phyloP scores from a whole-genome alignment of 2,113 vertebrate species.

The Tor tambroides region DNA sequence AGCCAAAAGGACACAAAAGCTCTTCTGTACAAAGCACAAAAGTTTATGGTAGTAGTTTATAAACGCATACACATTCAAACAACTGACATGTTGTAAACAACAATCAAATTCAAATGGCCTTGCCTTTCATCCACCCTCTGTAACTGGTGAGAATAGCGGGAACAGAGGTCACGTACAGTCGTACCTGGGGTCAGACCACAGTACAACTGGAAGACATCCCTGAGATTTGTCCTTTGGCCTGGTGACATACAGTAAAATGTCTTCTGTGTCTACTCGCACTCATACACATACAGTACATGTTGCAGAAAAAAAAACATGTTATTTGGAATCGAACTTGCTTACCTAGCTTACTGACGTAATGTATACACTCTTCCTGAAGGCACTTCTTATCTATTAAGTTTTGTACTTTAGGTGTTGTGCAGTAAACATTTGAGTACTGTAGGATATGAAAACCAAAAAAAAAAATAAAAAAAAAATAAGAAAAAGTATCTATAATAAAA shows the following conservation, averaged over 20 bases:
- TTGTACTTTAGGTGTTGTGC: constrained; percentile 93
- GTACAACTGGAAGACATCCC: constrained; percentile 83
- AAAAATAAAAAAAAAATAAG: background rate
- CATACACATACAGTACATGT: background rate
- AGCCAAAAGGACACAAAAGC: background rate
- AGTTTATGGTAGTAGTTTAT: too few relatives aligned
- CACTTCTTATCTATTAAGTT: constrained; percentile 93
- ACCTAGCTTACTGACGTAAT: constrained; percentile 92
- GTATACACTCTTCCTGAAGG: constrained; percentile 92
- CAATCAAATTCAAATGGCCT: constrained; percentile 34
- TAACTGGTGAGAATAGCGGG: constrained; percentile 91
- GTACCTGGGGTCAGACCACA: constrained; percentile 79
- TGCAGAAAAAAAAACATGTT: background rate
- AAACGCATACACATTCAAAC: background rate
- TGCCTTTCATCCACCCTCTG: constrained; percentile 94
- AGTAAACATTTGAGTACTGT: constrained; percentile 98
- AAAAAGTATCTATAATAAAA: background rate
- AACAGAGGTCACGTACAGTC: constrained; percentile 78
- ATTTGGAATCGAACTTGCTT: constrained; percentile 26
- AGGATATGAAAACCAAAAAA: constrained; percentile 29
- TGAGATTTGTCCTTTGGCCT: constrained; percentile 90
- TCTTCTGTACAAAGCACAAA: background rate
- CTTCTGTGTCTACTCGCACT: background rate
- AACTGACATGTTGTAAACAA: background rate
- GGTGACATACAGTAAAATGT: constrained; percentile 24